Conservation (phyloP, 1,140 invertebrate genomes). For the Macrosteles quadrilineatus region DNA sequence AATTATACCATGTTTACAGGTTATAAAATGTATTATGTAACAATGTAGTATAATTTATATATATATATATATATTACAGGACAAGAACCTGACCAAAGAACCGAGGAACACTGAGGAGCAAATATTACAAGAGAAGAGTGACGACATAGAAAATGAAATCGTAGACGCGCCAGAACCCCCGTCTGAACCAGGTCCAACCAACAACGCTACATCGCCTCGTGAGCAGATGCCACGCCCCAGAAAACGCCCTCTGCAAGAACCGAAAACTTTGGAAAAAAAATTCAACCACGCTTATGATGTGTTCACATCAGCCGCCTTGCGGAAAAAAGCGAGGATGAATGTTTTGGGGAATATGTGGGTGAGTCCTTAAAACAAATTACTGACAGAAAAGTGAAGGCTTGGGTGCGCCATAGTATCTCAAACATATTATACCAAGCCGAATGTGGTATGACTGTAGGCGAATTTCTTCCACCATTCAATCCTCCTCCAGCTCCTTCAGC, state of each 20-base stretch:
- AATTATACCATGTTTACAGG: too few species aligned
- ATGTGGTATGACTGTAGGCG: background rate
- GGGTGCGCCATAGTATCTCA: background rate
- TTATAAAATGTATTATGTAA: background rate
- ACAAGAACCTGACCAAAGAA: background rate
- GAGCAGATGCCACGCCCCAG: too few species aligned
- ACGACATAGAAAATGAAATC: background rate
- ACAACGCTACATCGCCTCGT: too few species aligned
- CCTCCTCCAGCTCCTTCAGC: too few species aligned
- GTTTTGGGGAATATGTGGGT: slow-evolving; percentile 16
- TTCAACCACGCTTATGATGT: slow-evolving; percentile 17
- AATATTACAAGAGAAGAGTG: background rate
- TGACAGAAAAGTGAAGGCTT: background rate
- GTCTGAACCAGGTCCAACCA: too few species aligned
- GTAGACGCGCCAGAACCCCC: background rate
- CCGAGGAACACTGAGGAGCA: background rate
- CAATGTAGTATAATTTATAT: background rate
- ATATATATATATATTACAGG: background rate
- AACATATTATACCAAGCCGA: slow-evolving; percentile 8
- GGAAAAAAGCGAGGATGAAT: background rate
- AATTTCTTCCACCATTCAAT: background rate
- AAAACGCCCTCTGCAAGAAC: background rate
- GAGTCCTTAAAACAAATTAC: slow-evolving; percentile 1
- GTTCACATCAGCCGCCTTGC: background rate
- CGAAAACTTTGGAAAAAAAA: slow-evolving; percentile 5